Percentiles rank a stretch among this genome's conserved stretches.
These are phyloP conservation scores for Trypoxylon attenuatum DNA, from an alignment of 2,888 invertebrate genomes.

Conservation along the genomic window DNA sequence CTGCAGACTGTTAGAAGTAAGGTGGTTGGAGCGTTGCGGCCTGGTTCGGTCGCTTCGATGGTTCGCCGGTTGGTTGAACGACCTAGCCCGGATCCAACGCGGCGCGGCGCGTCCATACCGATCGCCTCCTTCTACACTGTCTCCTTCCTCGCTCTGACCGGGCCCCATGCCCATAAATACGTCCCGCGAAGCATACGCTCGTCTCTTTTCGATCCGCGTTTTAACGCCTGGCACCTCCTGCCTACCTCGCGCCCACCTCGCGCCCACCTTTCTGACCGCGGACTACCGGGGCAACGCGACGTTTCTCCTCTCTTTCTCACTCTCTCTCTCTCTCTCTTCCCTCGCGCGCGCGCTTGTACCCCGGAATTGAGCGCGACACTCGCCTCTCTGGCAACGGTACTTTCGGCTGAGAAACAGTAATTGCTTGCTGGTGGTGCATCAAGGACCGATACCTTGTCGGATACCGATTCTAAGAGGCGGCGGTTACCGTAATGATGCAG, in stretches of 20 bases:
- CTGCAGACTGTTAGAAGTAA: constrained; percentile 58
- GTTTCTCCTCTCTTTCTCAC: too few relatives aligned
- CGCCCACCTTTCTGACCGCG: constrained; percentile 44
- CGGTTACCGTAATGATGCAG: too few relatives aligned
- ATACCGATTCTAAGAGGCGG: too few relatives aligned
- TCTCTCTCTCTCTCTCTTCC: too few relatives aligned
- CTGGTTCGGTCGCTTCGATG: constrained; percentile 57
- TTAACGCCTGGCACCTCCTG: constrained; percentile 56
- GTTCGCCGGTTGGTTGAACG: constrained; percentile 65
- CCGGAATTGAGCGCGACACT: too few relatives aligned
- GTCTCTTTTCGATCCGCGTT: constrained; percentile 65
- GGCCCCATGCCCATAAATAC: constrained; percentile 62
- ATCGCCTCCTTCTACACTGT: constrained; percentile 63
- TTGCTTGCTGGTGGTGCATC: too few relatives aligned
- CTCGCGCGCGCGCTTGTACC: too few relatives aligned
- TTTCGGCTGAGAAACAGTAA: too few relatives aligned
- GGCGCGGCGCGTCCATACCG: constrained; percentile 65
- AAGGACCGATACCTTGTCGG: too few relatives aligned
- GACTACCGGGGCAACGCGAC: too few relatives aligned
- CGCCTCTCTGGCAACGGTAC: too few relatives aligned
- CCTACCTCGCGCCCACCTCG: constrained; percentile 22
- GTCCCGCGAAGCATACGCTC: constrained; percentile 52
- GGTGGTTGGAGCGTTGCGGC: constrained; percentile 53
- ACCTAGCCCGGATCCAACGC: constrained; percentile 69
- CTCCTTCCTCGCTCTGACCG: constrained; percentile 48